Evolutionary conservation across 2,888 invertebrate genomes (phyloP).

Genomic region (Synanthedon andrenaeformis): DNA sequence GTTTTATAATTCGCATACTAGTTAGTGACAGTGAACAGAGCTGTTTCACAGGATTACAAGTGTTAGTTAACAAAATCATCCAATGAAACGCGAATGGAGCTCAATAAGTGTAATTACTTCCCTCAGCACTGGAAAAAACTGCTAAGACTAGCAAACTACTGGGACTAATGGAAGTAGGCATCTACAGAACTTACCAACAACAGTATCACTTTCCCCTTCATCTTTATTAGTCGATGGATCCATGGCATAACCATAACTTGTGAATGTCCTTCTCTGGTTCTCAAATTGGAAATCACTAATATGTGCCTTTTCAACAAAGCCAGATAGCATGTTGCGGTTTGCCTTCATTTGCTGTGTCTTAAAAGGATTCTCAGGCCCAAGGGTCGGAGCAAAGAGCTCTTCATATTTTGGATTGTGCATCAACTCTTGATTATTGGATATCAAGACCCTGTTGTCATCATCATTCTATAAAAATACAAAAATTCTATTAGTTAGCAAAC

Average conservation of each 20-base stretch:
- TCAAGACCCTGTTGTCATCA: slow-evolving; percentile 75
- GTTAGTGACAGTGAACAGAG: too few species aligned
- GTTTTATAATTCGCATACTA: too few species aligned
- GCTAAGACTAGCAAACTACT: too few species aligned
- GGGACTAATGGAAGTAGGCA: too few species aligned
- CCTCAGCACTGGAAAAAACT: too few species aligned
- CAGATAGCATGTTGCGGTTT: slow-evolving; percentile 90
- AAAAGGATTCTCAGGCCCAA: slow-evolving; percentile 94
- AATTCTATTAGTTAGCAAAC: neutral
- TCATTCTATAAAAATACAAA: slow-evolving; percentile 69
- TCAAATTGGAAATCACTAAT: slow-evolving; percentile 98
- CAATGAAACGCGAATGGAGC: too few species aligned
- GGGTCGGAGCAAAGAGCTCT: slow-evolving; percentile 90
- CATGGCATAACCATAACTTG: slow-evolving; percentile 93
- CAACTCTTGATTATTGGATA: slow-evolving; percentile 88
- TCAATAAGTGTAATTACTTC: too few species aligned
- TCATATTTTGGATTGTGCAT: slow-evolving; percentile 94
- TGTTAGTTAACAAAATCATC: too few species aligned
- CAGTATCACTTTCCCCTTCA: slow-evolving; percentile 45
- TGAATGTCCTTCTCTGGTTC: slow-evolving; percentile 93
- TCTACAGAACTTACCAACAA: slow-evolving; percentile 49
- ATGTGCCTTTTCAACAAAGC: slow-evolving; percentile 94
- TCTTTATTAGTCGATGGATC: slow-evolving; percentile 88
- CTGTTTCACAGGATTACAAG: too few species aligned
- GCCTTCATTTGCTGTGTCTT: slow-evolving; percentile 91